Percentiles rank a stretch among this genome's conserved stretches.
phyloP scores from a whole-genome alignment of 1,140 invertebrate genomes.

The Hyles vespertilio region DNA sequence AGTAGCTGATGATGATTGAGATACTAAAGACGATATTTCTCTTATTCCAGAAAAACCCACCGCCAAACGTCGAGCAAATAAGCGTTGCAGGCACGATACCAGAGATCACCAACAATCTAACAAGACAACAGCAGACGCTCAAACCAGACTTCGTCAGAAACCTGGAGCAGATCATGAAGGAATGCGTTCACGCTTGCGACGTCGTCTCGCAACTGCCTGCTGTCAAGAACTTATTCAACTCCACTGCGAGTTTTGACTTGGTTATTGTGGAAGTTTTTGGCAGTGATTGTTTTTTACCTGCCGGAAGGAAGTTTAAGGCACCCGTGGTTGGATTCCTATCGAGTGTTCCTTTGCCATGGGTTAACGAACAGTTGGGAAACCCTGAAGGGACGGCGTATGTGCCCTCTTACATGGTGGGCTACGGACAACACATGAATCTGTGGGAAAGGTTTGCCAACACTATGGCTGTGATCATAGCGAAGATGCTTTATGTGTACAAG shows the following conservation, averaged over 20 bases:
- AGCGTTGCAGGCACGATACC: slow-evolving; percentile 68
- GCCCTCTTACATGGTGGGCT: slow-evolving; percentile 76
- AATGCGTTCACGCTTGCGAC: slow-evolving; percentile 65
- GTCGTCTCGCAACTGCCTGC: slow-evolving; percentile 54
- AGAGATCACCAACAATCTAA: slow-evolving; percentile 70
- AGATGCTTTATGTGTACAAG: slow-evolving; percentile 53
- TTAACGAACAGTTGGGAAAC: slow-evolving; percentile 78
- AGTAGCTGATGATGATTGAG: neutral
- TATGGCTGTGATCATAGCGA: slow-evolving; percentile 51
- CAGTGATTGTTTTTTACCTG: slow-evolving; percentile 77
- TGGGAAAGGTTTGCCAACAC: slow-evolving; percentile 78
- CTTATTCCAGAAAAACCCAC: slow-evolving; percentile 61
- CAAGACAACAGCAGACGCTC: slow-evolving; percentile 48
- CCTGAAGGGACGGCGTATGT: slow-evolving; percentile 78
- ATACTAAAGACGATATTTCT: neutral
- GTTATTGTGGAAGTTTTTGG: slow-evolving; percentile 83
- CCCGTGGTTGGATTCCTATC: slow-evolving; percentile 78
- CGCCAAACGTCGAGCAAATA: slow-evolving; percentile 62
- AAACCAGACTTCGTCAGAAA: slow-evolving; percentile 62
- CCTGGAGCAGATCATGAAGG: slow-evolving; percentile 64
- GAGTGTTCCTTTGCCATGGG: slow-evolving; percentile 78
- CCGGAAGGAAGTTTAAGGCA: slow-evolving; percentile 76
- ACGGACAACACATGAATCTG: slow-evolving; percentile 76
- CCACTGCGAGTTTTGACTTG: slow-evolving; percentile 78
- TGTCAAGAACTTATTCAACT: slow-evolving; percentile 53